phyloP scores from a whole-genome alignment of 1,140 invertebrate genomes.

The Planococcus citri region DNA sequence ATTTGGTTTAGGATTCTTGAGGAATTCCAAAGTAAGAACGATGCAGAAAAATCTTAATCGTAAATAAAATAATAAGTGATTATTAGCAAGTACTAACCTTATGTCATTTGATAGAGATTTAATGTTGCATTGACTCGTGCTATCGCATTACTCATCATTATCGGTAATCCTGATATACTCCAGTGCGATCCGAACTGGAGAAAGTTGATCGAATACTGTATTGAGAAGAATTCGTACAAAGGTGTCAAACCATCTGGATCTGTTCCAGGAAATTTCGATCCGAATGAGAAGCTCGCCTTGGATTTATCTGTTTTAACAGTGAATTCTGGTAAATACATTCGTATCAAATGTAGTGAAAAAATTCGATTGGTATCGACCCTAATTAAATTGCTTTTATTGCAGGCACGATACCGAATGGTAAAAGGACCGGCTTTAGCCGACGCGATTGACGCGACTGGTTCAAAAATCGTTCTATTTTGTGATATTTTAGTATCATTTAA shows the following conservation, averaged over 20 bases:
- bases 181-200: conserved; percentile 47
- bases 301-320: background rate
- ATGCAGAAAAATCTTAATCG: no score
- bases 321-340: background rate
- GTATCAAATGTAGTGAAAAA: no score
- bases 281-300: background rate
- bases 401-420: no score
- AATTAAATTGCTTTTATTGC: no score
- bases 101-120: conserved; percentile 43
- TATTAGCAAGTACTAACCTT: background rate
- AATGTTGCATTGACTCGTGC: conserved; percentile 76
- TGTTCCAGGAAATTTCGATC: background rate
- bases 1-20: conserved; percentile 54
- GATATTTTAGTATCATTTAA: no score
- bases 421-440: no score
- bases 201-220: background rate
- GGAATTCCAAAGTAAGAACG: background rate
- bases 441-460: no score
- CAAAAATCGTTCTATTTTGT: no score
- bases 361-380: no score
- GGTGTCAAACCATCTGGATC: background rate
- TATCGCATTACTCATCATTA: conserved; percentile 58
- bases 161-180: conserved; percentile 63
- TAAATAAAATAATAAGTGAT: no score
- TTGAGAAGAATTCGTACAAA: background rate